Evolutionary conservation across 2,888 invertebrate species (phyloP).

Genomic region (Sesamia inferens): DNA sequence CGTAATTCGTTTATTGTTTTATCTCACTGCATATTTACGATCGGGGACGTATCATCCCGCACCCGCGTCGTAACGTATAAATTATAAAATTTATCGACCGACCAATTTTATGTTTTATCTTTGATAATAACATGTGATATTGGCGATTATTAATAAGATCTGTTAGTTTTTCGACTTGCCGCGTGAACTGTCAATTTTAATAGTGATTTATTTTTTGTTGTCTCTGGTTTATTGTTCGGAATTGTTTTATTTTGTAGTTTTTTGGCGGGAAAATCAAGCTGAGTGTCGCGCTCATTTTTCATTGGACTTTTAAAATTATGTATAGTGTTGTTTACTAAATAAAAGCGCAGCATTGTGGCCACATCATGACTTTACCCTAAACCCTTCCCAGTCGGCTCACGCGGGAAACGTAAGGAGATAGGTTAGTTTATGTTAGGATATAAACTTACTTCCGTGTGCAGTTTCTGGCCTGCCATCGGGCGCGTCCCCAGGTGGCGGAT

Average conservation of each 20-base stretch:
- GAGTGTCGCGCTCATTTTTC: too few species aligned
- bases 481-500: too few species aligned
- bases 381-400: too few species aligned
- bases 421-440: too few species aligned
- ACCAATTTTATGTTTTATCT: constrained; percentile 83
- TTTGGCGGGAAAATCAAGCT: too few species aligned
- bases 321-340: too few species aligned
- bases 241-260: constrained; percentile 45
- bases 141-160: constrained; percentile 82
- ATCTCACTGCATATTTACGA: constrained; percentile 88
- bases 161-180: constrained; percentile 76
- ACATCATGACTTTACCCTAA: too few species aligned
- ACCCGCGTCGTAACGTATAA: constrained; percentile 78
- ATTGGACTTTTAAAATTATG: too few species aligned
- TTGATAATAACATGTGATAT: constrained; percentile 85
- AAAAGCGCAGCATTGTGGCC: too few species aligned
- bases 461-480: too few species aligned
- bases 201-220: constrained; percentile 79
- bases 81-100: constrained; percentile 86
- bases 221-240: constrained; percentile 36
- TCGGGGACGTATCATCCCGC: constrained; percentile 76
- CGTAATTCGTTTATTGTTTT: constrained; percentile 90
- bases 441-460: too few species aligned
- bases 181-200: constrained; percentile 88
- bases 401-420: too few species aligned